Evolutionary conservation across 2,797 vertebrate species (phyloP).

Genomic region (Diplodus sargus): DNA sequence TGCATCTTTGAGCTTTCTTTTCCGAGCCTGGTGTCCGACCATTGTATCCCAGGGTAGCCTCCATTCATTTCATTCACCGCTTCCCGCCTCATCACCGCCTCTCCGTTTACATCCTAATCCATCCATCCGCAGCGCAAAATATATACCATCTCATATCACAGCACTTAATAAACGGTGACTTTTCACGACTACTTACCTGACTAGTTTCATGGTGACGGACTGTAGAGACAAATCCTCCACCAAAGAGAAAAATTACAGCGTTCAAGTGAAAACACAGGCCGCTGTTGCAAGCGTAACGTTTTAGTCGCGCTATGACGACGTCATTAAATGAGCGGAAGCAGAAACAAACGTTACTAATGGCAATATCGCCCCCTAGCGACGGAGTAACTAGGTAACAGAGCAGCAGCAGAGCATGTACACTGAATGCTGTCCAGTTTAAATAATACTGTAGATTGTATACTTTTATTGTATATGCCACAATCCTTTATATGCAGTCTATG

Average conservation of each 20-base stretch:
- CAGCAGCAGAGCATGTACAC: no score
- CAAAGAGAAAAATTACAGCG: conserved; percentile 80
- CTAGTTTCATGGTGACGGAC: conserved; percentile 86
- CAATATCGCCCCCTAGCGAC: conserved; percentile 15
- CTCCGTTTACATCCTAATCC: conserved; percentile 68
- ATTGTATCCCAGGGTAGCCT: neutral
- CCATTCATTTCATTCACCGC: conserved; percentile 66
- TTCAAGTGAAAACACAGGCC: conserved; percentile 67
- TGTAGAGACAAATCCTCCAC: conserved; percentile 76
- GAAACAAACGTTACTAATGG: no score
- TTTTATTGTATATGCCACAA: neutral
- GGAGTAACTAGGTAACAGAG: neutral
- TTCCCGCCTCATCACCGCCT: conserved; percentile 78
- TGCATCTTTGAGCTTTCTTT: fast-evolving
- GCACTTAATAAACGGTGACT: fast-evolving
- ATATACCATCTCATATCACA: fast-evolving
- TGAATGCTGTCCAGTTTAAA: neutral
- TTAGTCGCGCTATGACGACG: conserved; percentile 47
- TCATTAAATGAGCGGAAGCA: conserved; percentile 44
- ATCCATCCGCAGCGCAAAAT: conserved; percentile 46
- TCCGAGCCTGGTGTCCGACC: no score
- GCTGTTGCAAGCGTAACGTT: conserved; percentile 66
- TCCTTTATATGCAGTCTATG: neutral
- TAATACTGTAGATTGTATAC: neutral
- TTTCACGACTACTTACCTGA: conserved; percentile 68